phyloP scores from a whole-genome alignment of 2,113 vertebrate genomes.

The Meriones unguiculatus region DNA sequence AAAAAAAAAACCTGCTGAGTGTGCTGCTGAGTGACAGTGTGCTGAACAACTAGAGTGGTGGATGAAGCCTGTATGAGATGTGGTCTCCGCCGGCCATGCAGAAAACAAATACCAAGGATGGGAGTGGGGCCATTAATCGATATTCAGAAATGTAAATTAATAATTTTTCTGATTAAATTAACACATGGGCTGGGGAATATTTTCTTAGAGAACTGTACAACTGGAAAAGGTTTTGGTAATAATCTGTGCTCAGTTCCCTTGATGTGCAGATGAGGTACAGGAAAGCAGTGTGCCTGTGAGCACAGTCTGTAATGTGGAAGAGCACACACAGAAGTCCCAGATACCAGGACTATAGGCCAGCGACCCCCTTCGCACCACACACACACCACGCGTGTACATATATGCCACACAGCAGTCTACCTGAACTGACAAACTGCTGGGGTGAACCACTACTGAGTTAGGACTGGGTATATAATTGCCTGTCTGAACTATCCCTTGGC shows the following conservation, averaged over 20 bases:
- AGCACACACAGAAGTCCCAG: neutral
- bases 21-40: neutral
- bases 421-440: neutral
- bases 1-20: neutral
- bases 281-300: too few species aligned
- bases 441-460: neutral
- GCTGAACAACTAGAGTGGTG: neutral
- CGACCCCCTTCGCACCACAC: neutral
- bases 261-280: neutral
- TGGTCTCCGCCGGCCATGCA: neutral
- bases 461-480: neutral
- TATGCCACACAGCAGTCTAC: neutral
- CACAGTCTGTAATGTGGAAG: neutral
- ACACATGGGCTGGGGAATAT: neutral
- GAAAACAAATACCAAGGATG: slow-evolving; percentile 25
- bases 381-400: neutral
- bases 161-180: slow-evolving; percentile 52
- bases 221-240: neutral
- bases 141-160: slow-evolving; percentile 8
- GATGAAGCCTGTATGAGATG: neutral
- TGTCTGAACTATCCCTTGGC: neutral
- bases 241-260: neutral
- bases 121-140: slow-evolving; percentile 18
- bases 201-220: slow-evolving; percentile 1
- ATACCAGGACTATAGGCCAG: neutral